Evolutionary conservation across 1,140 invertebrate genomes (phyloP).

Genomic region (Anoplolepis gracilipes): DNA sequence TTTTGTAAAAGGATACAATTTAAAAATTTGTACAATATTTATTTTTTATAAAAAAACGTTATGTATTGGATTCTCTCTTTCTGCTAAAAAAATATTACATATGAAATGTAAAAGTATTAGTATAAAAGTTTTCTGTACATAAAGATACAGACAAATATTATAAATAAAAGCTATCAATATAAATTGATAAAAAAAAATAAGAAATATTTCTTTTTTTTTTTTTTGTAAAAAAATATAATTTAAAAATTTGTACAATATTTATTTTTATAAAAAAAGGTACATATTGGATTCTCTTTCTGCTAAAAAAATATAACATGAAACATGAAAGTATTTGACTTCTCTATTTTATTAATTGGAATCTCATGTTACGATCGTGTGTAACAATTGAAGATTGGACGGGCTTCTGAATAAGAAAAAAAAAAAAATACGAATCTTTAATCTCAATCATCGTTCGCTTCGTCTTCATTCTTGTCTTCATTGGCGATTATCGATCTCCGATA

Average conservation of each 20-base stretch:
- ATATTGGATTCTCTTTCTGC: background rate
- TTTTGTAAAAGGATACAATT: background rate
- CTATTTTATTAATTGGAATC: background rate
- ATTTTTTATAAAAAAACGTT: too few relatives aligned
- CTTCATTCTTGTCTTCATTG: slow-evolving; percentile 42
- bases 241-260: slow-evolving; percentile 16
- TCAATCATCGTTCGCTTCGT: slow-evolving; percentile 27
- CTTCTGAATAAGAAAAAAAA: slow-evolving; percentile 16
- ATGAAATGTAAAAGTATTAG: background rate
- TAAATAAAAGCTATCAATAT: too few relatives aligned
- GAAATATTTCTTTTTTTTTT: background rate
- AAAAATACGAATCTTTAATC: background rate
- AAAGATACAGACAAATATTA: too few relatives aligned
- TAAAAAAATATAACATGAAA: background rate
- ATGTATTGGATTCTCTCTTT: background rate
- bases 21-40: background rate
- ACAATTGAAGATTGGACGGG: background rate
- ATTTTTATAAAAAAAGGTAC: background rate
- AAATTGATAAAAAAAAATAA: too few relatives aligned
- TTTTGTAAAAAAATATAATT: background rate
- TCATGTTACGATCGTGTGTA: background rate
- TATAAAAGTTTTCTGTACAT: too few relatives aligned
- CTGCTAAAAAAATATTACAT: background rate
- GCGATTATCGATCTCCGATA: slow-evolving; percentile 53
- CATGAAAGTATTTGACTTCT: background rate